Evolutionary conservation across 2,797 vertebrate species (phyloP).

Genomic region (Molothrus aeneus): DNA sequence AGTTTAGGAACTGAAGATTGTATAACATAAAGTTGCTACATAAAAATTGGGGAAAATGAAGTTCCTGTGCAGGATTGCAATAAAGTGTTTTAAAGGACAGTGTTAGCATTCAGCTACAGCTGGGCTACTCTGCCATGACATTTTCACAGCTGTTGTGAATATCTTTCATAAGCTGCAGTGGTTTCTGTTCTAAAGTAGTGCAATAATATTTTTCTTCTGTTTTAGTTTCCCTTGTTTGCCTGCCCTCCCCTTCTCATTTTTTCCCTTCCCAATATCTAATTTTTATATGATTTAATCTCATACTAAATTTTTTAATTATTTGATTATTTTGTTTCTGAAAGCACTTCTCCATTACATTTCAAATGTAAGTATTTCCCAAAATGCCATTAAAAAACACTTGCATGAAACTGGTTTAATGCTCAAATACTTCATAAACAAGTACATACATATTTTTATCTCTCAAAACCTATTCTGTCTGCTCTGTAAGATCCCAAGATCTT

Average conservation of each 20-base stretch:
- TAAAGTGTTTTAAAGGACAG: neutral
- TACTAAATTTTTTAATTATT: neutral
- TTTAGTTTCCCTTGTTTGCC: neutral
- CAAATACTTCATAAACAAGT: neutral
- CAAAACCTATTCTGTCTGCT: neutral
- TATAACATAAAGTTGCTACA: neutral
- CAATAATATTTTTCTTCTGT: neutral
- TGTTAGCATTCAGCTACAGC: neutral
- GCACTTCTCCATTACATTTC: neutral
- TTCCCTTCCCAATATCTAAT: neutral
- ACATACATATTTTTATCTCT: neutral
- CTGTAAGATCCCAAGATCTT: neutral
- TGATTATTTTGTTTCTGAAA: neutral
- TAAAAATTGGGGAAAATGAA: neutral
- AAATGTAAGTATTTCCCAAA: neutral
- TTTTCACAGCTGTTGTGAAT: neutral
- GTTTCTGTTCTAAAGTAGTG: neutral
- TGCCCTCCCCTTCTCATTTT: neutral
- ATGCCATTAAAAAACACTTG: neutral
- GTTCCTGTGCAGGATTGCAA: neutral
- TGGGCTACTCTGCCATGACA: neutral
- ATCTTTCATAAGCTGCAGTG: neutral
- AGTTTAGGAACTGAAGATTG: neutral
- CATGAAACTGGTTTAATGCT: neutral
- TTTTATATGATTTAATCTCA: neutral